Evolutionary conservation across 2,113 vertebrate genomes (phyloP), one percentile per base, ranked within the genome.

Genomic region (Glaucidium brasilianum): DNA sequence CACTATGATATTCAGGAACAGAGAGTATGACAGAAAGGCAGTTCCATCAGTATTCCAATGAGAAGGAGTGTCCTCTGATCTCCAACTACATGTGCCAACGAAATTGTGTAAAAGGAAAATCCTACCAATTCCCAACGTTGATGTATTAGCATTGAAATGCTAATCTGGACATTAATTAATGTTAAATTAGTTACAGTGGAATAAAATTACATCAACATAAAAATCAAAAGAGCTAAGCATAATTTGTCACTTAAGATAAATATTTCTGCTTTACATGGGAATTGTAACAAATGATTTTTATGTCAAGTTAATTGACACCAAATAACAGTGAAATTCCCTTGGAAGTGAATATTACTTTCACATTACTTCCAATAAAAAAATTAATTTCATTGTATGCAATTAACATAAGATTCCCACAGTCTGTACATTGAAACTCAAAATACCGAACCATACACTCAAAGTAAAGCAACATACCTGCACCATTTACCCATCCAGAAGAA

Each of bases 81-180:
- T 64, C 86, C 68, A 94, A 12, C 64, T 64, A 80, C 60, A 91
- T 15, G 5, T 37, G 20, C 35, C 53, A 95, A 77, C 15, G 56
- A 64, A 79, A 89, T 19, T 53, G 55, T 53, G 30, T 56, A 67
- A 93, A 88, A 82, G 49, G 32, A 90, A 89, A 84, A 93, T 75
- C 73, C 78, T 79, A 91, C 34, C 78, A 96, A 97, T 95, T 97
- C 92, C 97, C 95, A 94, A 8, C 35, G 91, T 66, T 10, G 1
- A 75, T 75, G 59, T 80, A 96, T 78, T 87, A 96, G 85, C 94
- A 93, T 35, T 85, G 85, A 96, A 96, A 96, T 96, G 92, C 76
- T 96, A 92, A 97, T 93, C 79, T 97, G 95, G 87, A 90, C 69
- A 71, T 88, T 91, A 96, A 96, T 92, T 96, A 91, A 93, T 89